Base-by-base conservation (phyloP, 2,113 vertebrate genomes). In the Rhinolophus ferrumequinum region DNA sequence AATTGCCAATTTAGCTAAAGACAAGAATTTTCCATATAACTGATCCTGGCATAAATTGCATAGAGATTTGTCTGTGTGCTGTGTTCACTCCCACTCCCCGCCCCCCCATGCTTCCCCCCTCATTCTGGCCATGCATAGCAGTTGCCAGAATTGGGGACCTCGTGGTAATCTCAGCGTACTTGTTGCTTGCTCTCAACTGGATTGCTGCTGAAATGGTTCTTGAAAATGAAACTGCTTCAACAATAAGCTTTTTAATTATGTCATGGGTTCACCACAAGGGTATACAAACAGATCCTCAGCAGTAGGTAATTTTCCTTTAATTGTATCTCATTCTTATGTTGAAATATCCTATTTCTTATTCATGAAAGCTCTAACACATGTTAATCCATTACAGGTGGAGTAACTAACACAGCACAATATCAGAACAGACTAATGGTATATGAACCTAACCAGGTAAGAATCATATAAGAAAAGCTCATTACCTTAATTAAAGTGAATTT, bases 401-500 rank as follows among this genome's bases (percentile, higher is more conserved):
- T 99, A 96, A 99, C 99, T 94, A 99, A 99, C 97, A 99, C 99
- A 2, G 99, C 99, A 83, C 99, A 99, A 82, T 99, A 99, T 98
- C 99, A 99, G 98, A 99, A 99, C 97, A 99, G 99, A 95, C 98
- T 99, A 96, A 99, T 99, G 99, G 99, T 99, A 19, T 99, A 99
- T 93, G 99, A 99, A 97, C 99, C 99, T 86, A 99, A 99, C 88
- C 99, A 99, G 99, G 99, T 99, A 97, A 97, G 98, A 79, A 47
- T 66, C 82, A 30, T 52, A 41, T 64, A 82, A 60, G 67, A 96
- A 85, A 76, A 96, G 38, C 47, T 87, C 30, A 80, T 88, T 79
- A 56, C 79, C 60, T 76, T 94, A 92, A 93, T 95, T 81, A 93
- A 96, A 94, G 87, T 89, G 41, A 77, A 95, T 91, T 95, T 89